These are phyloP conservation scores for Myzus persicae DNA, from an alignment of 1,140 invertebrate species.

Conservation along the genomic window DNA sequence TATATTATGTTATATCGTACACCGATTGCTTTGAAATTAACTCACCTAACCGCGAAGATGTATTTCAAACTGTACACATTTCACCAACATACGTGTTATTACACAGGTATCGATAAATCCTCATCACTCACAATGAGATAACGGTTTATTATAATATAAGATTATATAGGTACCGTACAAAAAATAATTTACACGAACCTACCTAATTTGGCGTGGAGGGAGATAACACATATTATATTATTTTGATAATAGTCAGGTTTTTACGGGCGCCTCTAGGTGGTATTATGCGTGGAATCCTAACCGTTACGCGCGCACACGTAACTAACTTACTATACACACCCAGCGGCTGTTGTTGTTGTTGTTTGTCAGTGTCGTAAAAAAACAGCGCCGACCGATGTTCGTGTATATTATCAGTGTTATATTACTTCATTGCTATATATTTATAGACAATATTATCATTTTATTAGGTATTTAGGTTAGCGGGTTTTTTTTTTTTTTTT, in stretches of 20 bases:
- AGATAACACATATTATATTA: not conserved
- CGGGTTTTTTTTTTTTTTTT: slow-evolving; percentile 22
- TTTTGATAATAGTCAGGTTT: slow-evolving; percentile 3
- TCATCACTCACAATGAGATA: not conserved
- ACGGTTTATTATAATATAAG: not conserved
- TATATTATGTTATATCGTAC: not conserved
- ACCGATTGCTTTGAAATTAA: not conserved
- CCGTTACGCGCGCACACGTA: not conserved
- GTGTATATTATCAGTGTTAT: not conserved
- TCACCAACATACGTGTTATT: not conserved
- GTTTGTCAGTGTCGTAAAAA: not conserved
- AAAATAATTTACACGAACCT: not conserved
- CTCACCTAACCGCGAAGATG: not conserved
- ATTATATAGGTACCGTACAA: too few relatives aligned
- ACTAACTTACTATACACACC: not conserved
- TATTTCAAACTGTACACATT: not conserved
- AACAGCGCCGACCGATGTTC: not conserved
- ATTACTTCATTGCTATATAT: slow-evolving; percentile 1
- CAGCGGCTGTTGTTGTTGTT: slow-evolving; percentile 21
- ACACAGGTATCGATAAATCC: not conserved
- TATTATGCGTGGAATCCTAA: not conserved
- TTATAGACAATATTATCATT: slow-evolving; percentile 8
- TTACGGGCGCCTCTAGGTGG: not conserved
- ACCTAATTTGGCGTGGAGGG: not conserved
- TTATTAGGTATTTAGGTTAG: slow-evolving; percentile 28